Base-by-base conservation (phyloP, 1,140 invertebrate genomes). In the Euschistus heros region DNA sequence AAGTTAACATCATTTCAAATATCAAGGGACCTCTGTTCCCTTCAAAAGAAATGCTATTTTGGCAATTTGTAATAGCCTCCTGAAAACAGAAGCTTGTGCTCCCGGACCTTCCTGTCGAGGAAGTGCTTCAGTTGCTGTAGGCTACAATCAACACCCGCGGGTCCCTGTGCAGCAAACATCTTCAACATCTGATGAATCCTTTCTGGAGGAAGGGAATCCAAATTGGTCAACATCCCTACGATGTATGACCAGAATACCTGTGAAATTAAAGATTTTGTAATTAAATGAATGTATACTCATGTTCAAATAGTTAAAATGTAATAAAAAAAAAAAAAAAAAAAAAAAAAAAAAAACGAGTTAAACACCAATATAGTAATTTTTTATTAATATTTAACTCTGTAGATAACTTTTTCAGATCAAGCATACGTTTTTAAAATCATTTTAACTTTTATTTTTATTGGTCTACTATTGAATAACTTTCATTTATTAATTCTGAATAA, bases 121-220 rank as follows among this genome's bases (percentile, higher is more conserved):
- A 97, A 97, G 67, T 86, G 83, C 73, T 89, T 84, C 2, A 97
- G 77, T 75, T 97, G 92, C 59, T 91, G 87, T 60, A 91, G 76
- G 70, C 85, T 91, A 69, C 92, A 95, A 73, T 97, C 93, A 14
- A 89, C 85, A 17, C 83, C 81, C 0, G 89, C 86, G n/a, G 86
- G 86, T 74, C 92, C 89, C 69, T 87, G 87, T 46, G 84, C 83
- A 3, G 91, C 91, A 80, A 98, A 98, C 87, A 98, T 93, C 74
- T 94, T 92, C 24, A 98, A 78, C 92, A 98, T 97, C 71, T 93
- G 90, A 76, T 97, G 93, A 71, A 98, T 97, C 62, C 95, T 79
- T 69, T 97, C 94, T 50, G 97, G 77, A 0, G 94, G 88, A 73
- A 98, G 80, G 2, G 89, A 91, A 70, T 97, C 93, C 63, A 98